phyloP scores from a whole-genome alignment of 2,888 invertebrate species.

The Eristalinus sepulchralis region DNA sequence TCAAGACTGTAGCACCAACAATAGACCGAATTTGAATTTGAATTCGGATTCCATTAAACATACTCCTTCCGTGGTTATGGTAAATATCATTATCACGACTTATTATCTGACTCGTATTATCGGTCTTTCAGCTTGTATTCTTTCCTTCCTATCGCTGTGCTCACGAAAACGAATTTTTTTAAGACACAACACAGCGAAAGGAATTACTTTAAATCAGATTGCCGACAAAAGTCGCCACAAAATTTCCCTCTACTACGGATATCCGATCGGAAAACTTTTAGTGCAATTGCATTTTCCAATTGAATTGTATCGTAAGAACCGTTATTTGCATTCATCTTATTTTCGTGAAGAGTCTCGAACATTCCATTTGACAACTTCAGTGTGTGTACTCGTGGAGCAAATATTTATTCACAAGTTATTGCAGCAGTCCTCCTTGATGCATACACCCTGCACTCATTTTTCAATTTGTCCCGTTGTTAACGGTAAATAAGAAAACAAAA shows the following conservation, averaged over 20 bases:
- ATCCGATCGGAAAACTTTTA: constrained; percentile 42
- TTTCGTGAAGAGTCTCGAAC: neutral
- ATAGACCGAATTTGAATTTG: neutral
- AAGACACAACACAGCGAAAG: neutral
- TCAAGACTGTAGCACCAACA: neutral
- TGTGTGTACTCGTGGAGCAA: neutral
- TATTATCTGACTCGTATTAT: constrained; percentile 79
- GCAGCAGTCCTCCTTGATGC: neutral
- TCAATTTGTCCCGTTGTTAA: neutral
- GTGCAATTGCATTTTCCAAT: constrained; percentile 44
- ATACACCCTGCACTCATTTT: neutral
- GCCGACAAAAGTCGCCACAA: constrained; percentile 35
- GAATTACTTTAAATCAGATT: constrained; percentile 25
- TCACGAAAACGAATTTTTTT: neutral
- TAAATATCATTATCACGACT: constrained; percentile 81
- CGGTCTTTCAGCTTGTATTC: constrained; percentile 74
- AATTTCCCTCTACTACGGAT: constrained; percentile 61
- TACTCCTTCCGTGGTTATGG: constrained; percentile 73
- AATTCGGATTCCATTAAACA: neutral
- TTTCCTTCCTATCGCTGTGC: constrained; percentile 45
- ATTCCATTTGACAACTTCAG: neutral
- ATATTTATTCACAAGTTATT: constrained; percentile 10
- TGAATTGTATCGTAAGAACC: neutral
- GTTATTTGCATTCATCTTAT: neutral
- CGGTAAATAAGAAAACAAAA: neutral